Percentiles rank a stretch among this genome's conserved stretches.
Conservation (phyloP, 2,888 invertebrate genomes). For the Endotricha flammealis region DNA sequence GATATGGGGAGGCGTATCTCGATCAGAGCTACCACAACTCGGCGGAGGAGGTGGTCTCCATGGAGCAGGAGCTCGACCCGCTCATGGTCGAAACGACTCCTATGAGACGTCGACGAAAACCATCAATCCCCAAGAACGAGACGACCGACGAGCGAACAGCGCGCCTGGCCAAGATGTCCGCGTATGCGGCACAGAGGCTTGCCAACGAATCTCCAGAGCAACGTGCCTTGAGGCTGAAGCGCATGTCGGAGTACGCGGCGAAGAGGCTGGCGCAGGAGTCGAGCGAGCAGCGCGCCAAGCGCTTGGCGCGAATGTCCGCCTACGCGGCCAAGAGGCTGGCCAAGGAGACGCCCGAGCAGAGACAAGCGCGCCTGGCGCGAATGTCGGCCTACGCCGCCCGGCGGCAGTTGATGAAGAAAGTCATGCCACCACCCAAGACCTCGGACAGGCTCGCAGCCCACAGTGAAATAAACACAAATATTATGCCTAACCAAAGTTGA, state of each 20-base stretch:
- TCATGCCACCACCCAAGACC: conserved; percentile 13
- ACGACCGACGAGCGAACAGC: conserved; percentile 49
- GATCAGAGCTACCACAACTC: conserved; percentile 18
- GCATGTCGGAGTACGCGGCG: conserved; percentile 70
- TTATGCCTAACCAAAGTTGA: conserved; percentile 36
- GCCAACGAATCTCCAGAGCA: conserved; percentile 64
- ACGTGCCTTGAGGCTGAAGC: conserved; percentile 50
- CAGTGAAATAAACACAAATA: no score
- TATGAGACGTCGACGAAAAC: conserved; percentile 31
- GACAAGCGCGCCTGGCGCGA: conserved; percentile 48
- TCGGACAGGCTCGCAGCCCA: conserved; percentile 12
- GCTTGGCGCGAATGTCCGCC: conserved; percentile 65
- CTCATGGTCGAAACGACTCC: conserved; percentile 23
- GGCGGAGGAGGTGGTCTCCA: conserved; percentile 22
- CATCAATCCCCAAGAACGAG: conserved; percentile 39
- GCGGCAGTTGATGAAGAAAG: conserved; percentile 54
- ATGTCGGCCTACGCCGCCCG: conserved; percentile 69
- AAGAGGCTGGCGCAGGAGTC: conserved; percentile 56
- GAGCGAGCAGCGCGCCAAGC: conserved; percentile 53
- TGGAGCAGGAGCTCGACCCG: conserved; percentile 39
- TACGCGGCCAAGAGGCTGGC: conserved; percentile 66
- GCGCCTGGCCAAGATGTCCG: conserved; percentile 64
- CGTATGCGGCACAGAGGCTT: conserved; percentile 63
- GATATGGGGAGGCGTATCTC: conserved; percentile 18
- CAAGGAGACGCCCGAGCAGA: conserved; percentile 58